phyloP scores from a whole-genome alignment of 2,113 vertebrate genomes.

The Phodopus roborovskii region DNA sequence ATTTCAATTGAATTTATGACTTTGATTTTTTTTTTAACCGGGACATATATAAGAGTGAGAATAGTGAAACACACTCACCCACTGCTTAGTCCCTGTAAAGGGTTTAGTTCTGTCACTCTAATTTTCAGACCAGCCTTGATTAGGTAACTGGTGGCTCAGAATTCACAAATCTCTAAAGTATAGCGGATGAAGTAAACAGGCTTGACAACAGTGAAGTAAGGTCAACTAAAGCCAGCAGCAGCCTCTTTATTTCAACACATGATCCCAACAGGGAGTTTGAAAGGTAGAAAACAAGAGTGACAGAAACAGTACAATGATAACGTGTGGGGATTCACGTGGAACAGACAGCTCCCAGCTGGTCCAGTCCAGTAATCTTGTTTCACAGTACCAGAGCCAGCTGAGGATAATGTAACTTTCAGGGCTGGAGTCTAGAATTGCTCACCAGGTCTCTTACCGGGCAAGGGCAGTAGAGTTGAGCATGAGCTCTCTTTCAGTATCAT shows the following conservation, averaged over 20 bases:
- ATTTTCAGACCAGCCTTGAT: neutral
- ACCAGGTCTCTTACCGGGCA: neutral
- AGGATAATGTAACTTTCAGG: neutral
- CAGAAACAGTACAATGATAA: neutral
- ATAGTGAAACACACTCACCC: neutral
- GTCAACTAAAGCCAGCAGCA: neutral
- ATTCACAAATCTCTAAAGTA: neutral
- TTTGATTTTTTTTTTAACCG: neutral
- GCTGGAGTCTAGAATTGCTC: neutral
- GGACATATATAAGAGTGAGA: neutral
- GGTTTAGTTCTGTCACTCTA: neutral
- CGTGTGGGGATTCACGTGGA: neutral
- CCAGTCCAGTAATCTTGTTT: neutral
- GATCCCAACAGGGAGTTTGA: neutral
- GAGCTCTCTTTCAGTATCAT: neutral
- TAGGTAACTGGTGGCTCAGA: neutral
- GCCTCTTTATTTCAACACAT: rapidly evolving
- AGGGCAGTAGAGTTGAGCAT: neutral
- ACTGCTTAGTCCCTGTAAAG: neutral
- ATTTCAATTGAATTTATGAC: neutral
- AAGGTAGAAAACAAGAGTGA: neutral
- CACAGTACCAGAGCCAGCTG: neutral
- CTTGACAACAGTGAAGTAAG: neutral
- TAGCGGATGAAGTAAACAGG: neutral
- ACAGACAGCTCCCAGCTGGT: neutral